Evolutionary conservation across 2,797 vertebrate species (phyloP), one percentile per base, ranked within the genome.

Genomic region (Alectoris magna): DNA sequence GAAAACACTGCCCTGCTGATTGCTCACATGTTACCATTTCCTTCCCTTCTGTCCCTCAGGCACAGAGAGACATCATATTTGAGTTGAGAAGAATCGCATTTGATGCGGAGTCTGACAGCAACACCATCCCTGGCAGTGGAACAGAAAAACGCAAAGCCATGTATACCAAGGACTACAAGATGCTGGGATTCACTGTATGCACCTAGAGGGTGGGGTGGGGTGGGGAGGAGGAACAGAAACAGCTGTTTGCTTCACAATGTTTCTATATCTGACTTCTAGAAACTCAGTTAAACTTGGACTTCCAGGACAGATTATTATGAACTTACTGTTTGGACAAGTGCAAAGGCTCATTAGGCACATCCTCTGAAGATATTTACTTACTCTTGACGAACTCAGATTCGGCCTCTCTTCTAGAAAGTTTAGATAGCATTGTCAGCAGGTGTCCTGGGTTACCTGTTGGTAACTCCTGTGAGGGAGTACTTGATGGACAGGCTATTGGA

Each of bases 151-250:
- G 99, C 92, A 99, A 99, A 98, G 99, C 99, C 88, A 98, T 99
- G 98, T 99, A 99, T 94, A 99, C 99, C 55, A 99, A 99, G 98
- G 99, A 99, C 97, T 99, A 99, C 98, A 99, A 99, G 98, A 99
- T 99, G 98, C 98, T 99, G 80, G 99, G 99, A 69, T 99, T 99
- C 91, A 99, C 98, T 53, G 99, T 99, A 92, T 97, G 99, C 95
- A 82, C 85, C 77, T 69, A 26, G n/a, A 60, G 62, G 29, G 51
- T 58, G 36, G 31, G 44, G 34, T 34, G 71, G 60, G 14, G 51
- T n/a, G 29, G 53, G 43, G 86, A 60, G 82, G 63, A 78, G 53
- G 49, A 90, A 58, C 11, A 76, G 87, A 85, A 72, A 34, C 46
- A 70, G 34, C 55, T 55, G 67, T 43, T 90, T 81, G 22, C 29